A percentile compares a stretch with the other conserved stretches of the same genome.
These are phyloP conservation scores for Helicoverpa assulta DNA, from an alignment of 2,888 invertebrate species.

Conservation along the genomic window DNA sequence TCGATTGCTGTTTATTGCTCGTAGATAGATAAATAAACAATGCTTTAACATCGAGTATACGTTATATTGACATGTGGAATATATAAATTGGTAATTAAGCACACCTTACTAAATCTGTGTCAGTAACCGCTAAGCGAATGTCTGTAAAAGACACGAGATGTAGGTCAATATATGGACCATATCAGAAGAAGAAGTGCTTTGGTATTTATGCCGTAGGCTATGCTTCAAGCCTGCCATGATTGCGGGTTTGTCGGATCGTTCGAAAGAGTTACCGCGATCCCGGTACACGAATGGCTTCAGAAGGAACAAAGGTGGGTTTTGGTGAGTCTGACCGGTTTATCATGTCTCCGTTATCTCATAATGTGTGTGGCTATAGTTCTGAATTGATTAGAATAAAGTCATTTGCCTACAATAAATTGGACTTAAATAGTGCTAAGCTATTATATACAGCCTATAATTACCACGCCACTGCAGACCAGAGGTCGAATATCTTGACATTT, in stretches of 20 bases:
- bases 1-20: slow-evolving; percentile 20
- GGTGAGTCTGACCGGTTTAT: not conserved
- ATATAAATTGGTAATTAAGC: slow-evolving; percentile 19
- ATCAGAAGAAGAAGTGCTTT: no score
- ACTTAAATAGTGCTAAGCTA: slow-evolving; percentile 3
- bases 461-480: not conserved
- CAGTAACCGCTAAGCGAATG: no score
- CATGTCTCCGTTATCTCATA: no score
- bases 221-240: not conserved
- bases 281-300: not conserved
- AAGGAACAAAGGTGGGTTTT: not conserved
- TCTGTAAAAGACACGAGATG: no score
- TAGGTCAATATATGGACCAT: no score
- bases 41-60: slow-evolving; percentile 19
- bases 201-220: not conserved
- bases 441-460: not conserved
- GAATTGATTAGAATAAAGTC: not conserved
- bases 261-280: not conserved
- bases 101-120: not conserved
- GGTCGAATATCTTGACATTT: not conserved
- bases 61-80: slow-evolving; percentile 28
- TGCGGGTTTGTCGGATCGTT: not conserved
- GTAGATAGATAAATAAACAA: slow-evolving; percentile 34
- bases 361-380: not conserved
- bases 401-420: not conserved